Evolutionary conservation across 2,113 vertebrate species (phyloP).

Genomic region (Petromus typicus): DNA sequence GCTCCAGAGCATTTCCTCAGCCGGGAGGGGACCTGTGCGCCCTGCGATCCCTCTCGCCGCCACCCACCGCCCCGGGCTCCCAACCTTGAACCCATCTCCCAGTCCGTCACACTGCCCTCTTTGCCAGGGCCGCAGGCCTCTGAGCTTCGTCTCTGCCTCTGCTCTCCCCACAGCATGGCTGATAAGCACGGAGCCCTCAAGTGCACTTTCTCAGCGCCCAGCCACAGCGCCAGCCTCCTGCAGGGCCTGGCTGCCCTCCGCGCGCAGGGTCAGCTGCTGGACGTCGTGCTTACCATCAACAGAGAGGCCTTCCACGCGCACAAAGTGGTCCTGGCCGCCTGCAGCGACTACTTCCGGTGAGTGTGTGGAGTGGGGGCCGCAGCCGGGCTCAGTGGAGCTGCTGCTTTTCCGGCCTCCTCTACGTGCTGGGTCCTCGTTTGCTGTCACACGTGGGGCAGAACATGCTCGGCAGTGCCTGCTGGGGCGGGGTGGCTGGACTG

Average conservation of each 20-base stretch:
- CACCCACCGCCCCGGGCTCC: rapidly evolving
- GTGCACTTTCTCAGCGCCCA: conserved; percentile 96
- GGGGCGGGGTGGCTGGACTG: not conserved
- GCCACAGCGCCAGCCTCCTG: conserved; percentile 95
- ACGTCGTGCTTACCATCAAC: conserved; percentile 95
- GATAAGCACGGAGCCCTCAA: conserved; percentile 95
- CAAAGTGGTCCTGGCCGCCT: conserved; percentile 97
- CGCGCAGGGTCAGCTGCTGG: conserved; percentile 95
- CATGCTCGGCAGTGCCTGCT: not conserved
- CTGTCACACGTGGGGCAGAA: not conserved
- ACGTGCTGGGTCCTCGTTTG: not conserved
- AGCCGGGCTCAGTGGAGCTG: not conserved
- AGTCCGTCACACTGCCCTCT: rapidly evolving
- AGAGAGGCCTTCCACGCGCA: conserved; percentile 96
- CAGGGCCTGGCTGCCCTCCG: conserved; percentile 95
- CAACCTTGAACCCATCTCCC: not conserved
- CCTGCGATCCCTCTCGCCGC: rapidly evolving
- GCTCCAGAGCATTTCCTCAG: not conserved
- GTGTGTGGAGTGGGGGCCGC: not conserved
- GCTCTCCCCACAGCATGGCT: conserved; percentile 89
- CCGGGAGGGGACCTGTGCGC: not conserved
- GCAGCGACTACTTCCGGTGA: conserved; percentile 99
- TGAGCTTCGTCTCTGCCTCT: conserved; percentile 73
- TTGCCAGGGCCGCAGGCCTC: not conserved
- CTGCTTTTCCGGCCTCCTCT: not conserved